A percentile compares a stretch with the other conserved stretches of the same genome.
Evolutionary conservation across 2,113 vertebrate species (phyloP).

Genomic region (Boulengeromyrus knoepffleri): DNA sequence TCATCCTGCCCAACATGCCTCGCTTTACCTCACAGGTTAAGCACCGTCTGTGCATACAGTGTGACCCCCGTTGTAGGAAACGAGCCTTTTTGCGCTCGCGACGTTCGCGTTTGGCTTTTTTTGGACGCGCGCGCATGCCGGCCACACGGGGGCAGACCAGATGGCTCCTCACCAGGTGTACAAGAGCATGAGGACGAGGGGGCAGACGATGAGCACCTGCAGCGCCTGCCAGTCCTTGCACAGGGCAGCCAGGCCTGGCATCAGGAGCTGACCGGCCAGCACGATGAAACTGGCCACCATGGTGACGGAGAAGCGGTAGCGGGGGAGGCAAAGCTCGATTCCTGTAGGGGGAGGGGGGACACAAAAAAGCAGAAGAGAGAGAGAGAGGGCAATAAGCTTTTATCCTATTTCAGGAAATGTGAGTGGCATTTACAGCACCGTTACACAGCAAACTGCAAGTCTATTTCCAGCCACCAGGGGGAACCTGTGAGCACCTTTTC

Average conservation of each 20-base stretch:
- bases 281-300: constrained; percentile 91
- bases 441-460: background rate
- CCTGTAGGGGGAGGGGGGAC: constrained; percentile 53
- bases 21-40: background rate
- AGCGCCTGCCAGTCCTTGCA: constrained; percentile 90
- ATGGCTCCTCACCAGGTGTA: constrained; percentile 79
- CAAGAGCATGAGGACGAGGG: constrained; percentile 84
- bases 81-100: background rate
- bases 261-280: constrained; percentile 83
- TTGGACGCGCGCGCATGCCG: background rate
- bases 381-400: constrained; percentile 21
- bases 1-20: background rate
- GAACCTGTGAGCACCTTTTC: background rate
- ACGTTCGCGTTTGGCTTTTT: background rate
- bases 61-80: background rate
- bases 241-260: constrained; percentile 83
- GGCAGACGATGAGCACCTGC: constrained; percentile 87
- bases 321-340: constrained; percentile 87
- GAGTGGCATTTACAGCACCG: background rate
- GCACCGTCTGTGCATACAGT: background rate
- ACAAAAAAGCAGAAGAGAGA: background rate
- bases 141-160: background rate
- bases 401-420: constrained; percentile 28
- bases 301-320: constrained; percentile 86
- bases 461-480: background rate